Evolutionary conservation across 2,888 invertebrate species (phyloP).

Genomic region (Drosophila limbata): DNA sequence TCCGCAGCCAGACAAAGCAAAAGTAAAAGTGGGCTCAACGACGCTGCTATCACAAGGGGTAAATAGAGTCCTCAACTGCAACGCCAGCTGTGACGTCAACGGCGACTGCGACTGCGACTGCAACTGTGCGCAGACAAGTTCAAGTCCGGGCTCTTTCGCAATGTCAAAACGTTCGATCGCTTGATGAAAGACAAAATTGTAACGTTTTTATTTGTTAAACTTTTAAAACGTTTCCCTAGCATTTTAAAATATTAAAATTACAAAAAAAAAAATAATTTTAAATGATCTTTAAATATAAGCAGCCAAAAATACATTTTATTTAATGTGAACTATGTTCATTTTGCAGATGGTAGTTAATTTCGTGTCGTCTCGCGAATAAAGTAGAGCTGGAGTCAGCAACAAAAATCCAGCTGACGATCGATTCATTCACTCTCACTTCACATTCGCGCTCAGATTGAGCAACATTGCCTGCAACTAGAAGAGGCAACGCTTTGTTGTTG

Average conservation of each 20-base stretch:
- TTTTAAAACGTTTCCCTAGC: not conserved
- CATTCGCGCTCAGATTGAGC: not conserved
- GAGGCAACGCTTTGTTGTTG: slow-evolving; percentile 26
- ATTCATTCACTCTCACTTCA: not conserved
- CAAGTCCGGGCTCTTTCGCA: not conserved
- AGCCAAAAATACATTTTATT: not conserved
- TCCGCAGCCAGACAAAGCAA: slow-evolving; percentile 36
- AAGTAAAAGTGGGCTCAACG: slow-evolving; percentile 61
- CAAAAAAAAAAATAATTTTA: not conserved
- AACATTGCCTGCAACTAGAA: slow-evolving; percentile 1
- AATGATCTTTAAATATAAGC: not conserved
- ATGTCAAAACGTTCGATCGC: too few relatives aligned
- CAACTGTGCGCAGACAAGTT: not conserved
- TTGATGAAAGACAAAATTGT: too few relatives aligned
- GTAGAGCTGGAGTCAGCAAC: not conserved
- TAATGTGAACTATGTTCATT: not conserved
- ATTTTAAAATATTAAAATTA: too few relatives aligned
- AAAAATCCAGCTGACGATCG: slow-evolving; percentile 30
- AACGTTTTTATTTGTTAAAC: not conserved
- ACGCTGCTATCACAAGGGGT: slow-evolving; percentile 27
- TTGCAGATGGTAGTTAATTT: not conserved
- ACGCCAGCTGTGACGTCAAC: not conserved
- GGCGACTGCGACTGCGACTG: not conserved
- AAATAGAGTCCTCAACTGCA: slow-evolving; percentile 12
- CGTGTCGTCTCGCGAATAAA: not conserved